phyloP scores from a whole-genome alignment of 2,113 vertebrate species.

The Noctilio leporinus region DNA sequence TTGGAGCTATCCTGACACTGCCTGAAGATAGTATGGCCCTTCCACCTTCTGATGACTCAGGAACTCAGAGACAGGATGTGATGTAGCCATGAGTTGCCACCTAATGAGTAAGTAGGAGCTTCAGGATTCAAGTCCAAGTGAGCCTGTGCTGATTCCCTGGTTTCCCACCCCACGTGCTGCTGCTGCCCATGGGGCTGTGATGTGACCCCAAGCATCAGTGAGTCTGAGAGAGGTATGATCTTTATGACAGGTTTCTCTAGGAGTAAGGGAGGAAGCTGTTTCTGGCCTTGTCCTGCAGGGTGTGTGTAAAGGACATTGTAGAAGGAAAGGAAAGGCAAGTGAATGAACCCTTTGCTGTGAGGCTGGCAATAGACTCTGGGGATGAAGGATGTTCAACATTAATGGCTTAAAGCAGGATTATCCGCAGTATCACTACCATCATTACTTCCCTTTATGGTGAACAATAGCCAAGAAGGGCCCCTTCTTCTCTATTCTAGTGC shows the following conservation, averaged over 20 bases:
- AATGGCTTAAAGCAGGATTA: background rate
- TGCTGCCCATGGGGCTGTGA: background rate
- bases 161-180: fast-evolving
- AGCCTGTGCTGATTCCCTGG: background rate
- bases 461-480: background rate
- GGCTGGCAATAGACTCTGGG: background rate
- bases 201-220: fast-evolving
- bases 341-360: background rate
- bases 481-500: background rate
- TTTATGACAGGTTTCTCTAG: background rate
- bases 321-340: background rate
- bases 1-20: background rate
- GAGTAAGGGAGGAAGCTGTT: background rate
- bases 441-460: background rate
- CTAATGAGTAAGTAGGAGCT: fast-evolving
- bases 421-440: background rate
- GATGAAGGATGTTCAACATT: background rate
- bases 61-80: background rate
- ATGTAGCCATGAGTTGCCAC: background rate
- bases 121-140: background rate
- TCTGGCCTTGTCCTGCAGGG: background rate
- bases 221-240: background rate
- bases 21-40: background rate
- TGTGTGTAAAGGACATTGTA: background rate
- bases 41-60: background rate